Evolutionary conservation across 2,797 vertebrate species (phyloP).

Genomic region (Gambusia yucatana): DNA sequence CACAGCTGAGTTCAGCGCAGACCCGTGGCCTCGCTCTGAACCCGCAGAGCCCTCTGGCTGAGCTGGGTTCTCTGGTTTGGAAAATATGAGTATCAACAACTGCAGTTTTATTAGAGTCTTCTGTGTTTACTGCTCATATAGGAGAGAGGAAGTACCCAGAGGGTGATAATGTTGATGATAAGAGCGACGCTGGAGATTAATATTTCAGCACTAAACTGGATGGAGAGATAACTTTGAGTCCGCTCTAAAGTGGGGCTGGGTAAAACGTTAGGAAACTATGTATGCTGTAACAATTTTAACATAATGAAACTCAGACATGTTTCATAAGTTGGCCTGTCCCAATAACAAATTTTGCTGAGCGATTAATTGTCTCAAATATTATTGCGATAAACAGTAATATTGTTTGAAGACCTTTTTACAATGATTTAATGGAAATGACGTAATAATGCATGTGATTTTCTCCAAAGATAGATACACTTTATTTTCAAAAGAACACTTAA

Average conservation of each 20-base stretch:
- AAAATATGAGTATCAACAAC: slow-evolving; percentile 49
- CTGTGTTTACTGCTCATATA: slow-evolving; percentile 21
- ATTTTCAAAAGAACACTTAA: no score
- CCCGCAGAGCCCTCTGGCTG: slow-evolving; percentile 7
- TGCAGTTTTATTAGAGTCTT: slow-evolving; percentile 48
- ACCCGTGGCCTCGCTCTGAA: slow-evolving; percentile 23
- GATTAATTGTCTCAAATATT: no score
- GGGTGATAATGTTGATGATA: slow-evolving; percentile 14
- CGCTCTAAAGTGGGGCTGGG: neutral
- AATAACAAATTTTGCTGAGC: no score
- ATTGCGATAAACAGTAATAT: no score
- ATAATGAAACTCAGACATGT: neutral
- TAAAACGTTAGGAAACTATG: neutral
- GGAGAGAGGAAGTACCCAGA: slow-evolving; percentile 48
- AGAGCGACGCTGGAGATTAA: neutral
- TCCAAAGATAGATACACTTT: no score
- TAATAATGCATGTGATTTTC: no score
- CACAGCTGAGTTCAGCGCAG: slow-evolving; percentile 37
- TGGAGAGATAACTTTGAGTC: neutral
- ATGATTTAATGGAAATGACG: no score
- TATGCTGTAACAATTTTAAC: neutral
- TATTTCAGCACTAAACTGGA: slow-evolving; percentile 10
- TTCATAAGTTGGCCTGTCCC: neutral
- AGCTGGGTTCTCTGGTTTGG: slow-evolving; percentile 54
- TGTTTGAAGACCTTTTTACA: no score